phyloP scores from a whole-genome alignment of 2,113 vertebrate genomes.

The Ctenomys sociabilis region DNA sequence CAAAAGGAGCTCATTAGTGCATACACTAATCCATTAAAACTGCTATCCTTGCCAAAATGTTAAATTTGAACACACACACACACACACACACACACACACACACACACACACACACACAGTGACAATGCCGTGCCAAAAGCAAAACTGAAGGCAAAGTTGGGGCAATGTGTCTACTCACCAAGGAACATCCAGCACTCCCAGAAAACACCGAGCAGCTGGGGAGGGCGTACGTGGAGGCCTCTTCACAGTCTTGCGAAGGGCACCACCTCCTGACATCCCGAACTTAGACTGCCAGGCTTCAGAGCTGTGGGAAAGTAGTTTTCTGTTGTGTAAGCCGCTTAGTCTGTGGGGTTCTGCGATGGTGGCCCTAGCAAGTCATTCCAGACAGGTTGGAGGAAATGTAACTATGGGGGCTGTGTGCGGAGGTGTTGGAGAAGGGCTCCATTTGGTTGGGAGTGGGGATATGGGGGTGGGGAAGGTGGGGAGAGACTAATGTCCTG shows the following conservation, averaged over 20 bases:
- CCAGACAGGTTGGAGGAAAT: neutral
- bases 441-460: neutral
- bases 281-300: neutral
- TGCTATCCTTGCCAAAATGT: neutral
- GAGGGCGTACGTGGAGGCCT: fast-evolving
- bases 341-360: neutral
- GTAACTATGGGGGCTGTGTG: no score
- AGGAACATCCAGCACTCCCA: neutral
- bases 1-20: neutral
- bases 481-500: neutral
- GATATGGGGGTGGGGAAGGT: neutral
- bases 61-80: neutral
- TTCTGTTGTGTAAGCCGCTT: neutral
- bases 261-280: neutral
- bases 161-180: fast-evolving
- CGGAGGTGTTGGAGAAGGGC: neutral
- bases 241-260: neutral
- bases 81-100: neutral
- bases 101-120: neutral
- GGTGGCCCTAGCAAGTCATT: neutral
- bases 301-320: neutral
- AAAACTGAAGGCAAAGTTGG: neutral
- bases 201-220: neutral
- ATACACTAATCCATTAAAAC: neutral
- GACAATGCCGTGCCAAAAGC: neutral